Evolutionary conservation across 2,113 vertebrate genomes (phyloP).

Genomic region (Bos taurus): ARS-UCD2.0 NC_037352.1:5847501-5848000

Average conservation of each 20-base stretch:
- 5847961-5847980: not conserved
- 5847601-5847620: not conserved
- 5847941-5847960: not conserved
- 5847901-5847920: not conserved
- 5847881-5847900: not conserved
- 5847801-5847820: not conserved
- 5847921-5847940: not conserved
- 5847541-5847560: not conserved
- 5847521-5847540: rapidly evolving
- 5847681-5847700: not conserved
- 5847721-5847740: not conserved
- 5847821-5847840: not conserved
- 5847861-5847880: not conserved
- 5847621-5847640: not conserved
- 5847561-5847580: not conserved
- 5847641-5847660: not conserved
- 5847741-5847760: not conserved
- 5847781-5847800: not conserved
- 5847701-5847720: not conserved
- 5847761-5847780: not conserved
- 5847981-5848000: not conserved
- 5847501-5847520: not conserved
- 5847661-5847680: not conserved
- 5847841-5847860: not conserved
- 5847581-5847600: not conserved